These are phyloP conservation scores for Typhlichthys eigenmanni DNA, from an alignment of 2,797 vertebrate genomes.

Conservation along the genomic window DNA sequence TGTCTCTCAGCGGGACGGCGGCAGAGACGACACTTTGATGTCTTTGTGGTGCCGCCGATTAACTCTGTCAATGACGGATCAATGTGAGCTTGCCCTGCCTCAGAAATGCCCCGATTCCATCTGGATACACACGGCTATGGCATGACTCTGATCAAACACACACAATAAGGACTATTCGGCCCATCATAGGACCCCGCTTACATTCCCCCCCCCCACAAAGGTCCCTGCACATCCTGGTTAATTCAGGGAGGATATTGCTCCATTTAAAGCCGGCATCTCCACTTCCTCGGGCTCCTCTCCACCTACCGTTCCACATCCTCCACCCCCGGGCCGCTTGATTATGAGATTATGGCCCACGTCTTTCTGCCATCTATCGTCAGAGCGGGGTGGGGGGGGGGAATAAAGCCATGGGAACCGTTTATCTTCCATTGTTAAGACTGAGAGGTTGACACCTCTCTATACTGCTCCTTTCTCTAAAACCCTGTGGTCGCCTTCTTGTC, in stretches of 20 bases:
- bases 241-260: constrained; percentile 54
- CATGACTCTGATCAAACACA: constrained; percentile 34
- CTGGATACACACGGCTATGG: constrained; percentile 36
- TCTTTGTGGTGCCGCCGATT: constrained; percentile 68
- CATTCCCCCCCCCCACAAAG: neutral
- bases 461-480: constrained; percentile 19
- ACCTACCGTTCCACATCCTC: constrained; percentile 11
- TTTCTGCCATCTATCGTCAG: constrained; percentile 54
- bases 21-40: constrained; percentile 66
- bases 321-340: constrained; percentile 44
- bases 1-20: constrained; percentile 63
- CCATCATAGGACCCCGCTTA: constrained; percentile 40
- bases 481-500: constrained; percentile 9
- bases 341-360: constrained; percentile 45
- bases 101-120: constrained; percentile 59
- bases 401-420: constrained; percentile 33
- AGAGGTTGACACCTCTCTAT: constrained; percentile 41
- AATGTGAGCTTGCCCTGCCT: constrained; percentile 55
- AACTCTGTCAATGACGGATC: constrained; percentile 75
- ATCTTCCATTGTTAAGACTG: constrained; percentile 40
- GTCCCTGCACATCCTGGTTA: constrained; percentile 25
- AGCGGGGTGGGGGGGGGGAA: constrained; percentile 15
- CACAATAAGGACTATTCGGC: constrained; percentile 27
- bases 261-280: constrained; percentile 48
- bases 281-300: constrained; percentile 46